A percentile compares a stretch with the other conserved stretches of the same genome.
Conservation (phyloP, 2,113 vertebrate genomes). For the Brachyistius frenatus region DNA sequence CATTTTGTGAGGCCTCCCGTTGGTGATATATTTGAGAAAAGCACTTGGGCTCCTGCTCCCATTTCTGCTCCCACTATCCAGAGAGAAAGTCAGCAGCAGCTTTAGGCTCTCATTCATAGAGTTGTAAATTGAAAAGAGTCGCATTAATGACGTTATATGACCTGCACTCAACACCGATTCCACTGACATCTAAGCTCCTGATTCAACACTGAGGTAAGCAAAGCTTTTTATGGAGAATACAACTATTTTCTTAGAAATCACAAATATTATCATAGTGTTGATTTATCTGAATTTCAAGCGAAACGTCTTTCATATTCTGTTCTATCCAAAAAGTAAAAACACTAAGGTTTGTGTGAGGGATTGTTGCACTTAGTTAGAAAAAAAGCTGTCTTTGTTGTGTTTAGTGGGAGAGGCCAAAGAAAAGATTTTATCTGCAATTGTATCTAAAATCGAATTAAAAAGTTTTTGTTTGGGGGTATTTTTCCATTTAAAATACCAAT, state of each 20-base stretch:
- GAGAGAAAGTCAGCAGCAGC: conserved; percentile 29
- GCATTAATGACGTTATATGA: conserved; percentile 7
- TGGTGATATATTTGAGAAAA: conserved; percentile 64
- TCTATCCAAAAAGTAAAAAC: no score
- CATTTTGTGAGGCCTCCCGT: conserved; percentile 65
- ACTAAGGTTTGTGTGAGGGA: no score
- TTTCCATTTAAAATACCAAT: no score
- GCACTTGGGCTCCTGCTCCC: conserved; percentile 9
- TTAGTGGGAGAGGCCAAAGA: no score
- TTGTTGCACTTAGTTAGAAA: no score
- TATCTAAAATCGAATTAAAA: no score
- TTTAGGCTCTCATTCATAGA: conserved; percentile 2
- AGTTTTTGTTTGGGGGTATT: no score
- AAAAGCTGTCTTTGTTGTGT: no score
- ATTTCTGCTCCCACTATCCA: conserved; percentile 46
- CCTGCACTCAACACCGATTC: background rate
- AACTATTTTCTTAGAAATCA: background rate
- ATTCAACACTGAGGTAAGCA: conserved; percentile 59
- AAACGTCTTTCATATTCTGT: no score
- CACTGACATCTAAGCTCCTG: conserved; percentile 3
- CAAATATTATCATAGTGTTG: no score
- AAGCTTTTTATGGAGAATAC: background rate
- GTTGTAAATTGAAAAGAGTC: background rate
- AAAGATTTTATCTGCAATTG: no score
- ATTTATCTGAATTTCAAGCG: no score